Base-by-base conservation (phyloP, 92 coral and sea anemone genomes). In the Zoanthus sociatus region DNA sequence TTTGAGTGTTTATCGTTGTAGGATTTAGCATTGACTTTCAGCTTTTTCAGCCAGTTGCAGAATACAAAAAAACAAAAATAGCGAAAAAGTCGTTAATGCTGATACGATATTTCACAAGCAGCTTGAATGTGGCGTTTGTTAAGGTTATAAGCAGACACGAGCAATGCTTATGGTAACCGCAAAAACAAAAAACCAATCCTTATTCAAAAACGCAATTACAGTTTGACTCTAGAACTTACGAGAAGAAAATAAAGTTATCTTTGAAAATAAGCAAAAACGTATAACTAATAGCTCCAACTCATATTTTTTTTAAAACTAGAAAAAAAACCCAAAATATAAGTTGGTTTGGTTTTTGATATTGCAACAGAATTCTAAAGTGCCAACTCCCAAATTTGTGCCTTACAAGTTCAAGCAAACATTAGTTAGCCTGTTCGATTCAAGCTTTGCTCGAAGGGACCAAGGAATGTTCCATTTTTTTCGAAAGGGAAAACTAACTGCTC, bases 21-120 rank as follows among this genome's bases (percentile, higher is more conserved):
- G 9, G 12, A 7, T 50, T 50, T 50, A 50, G 8, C 55, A 50
- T 1, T 9, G 12, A 50, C 1, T 7, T 50, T 50, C 55, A 50
- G 9, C 10, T 3, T 11, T 50, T 7, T 7, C 6, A 9, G 53
- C 53, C 55, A 2, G 42, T 58, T 3, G 64, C 13, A 12, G n/a
- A 18, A 15, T 14, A 14, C 16, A 26, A 58, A 18, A 58, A 58
- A 58, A 14, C 15, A 14, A 58, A 14, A 20, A 17, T 1, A n/a
- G n/a, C 31, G 30, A 63, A n/a, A 63, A 63, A 3, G 20, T 20
- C 21, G 30, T 18, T 17, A 0, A 63, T 63, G 69, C 69, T 63
- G 69, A 63, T n/a, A 63, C 30, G 69, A 63, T 63, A 63, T 63
- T 63, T n/a, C n/a, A 63, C 69, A 16, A n/a, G n/a, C 30, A 63